Percentiles rank a stretch among this genome's conserved stretches.
phyloP scores from a whole-genome alignment of 1,140 invertebrate genomes.

The Heliconius hermathena region DNA sequence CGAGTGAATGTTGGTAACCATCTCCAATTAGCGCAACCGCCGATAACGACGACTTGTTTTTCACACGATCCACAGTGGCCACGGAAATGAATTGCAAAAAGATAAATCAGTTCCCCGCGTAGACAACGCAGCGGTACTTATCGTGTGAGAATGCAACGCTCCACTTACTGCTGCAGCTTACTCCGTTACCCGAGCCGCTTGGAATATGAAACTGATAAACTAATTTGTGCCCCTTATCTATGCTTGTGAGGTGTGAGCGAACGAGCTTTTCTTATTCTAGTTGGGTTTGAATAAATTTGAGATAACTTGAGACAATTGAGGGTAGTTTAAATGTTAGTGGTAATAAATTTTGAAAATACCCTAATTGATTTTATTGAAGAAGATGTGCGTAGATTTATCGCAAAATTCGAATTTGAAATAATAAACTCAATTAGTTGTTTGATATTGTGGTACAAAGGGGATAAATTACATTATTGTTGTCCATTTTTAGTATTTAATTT shows the following conservation, averaged over 20 bases:
- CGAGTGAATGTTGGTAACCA: constrained; percentile 27
- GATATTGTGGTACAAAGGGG: too few relatives aligned
- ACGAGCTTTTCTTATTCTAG: background rate
- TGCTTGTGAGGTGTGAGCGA: background rate
- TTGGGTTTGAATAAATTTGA: background rate
- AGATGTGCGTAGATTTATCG: too few relatives aligned
- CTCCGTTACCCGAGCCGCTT: constrained; percentile 43
- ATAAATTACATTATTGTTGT: too few relatives aligned
- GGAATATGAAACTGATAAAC: constrained; percentile 44
- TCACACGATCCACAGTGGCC: constrained; percentile 47
- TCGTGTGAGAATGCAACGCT: constrained; percentile 73
- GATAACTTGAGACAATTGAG: too few relatives aligned
- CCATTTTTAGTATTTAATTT: too few relatives aligned
- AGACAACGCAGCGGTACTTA: constrained; percentile 65
- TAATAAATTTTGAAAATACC: too few relatives aligned
- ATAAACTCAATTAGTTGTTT: too few relatives aligned
- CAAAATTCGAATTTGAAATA: too few relatives aligned
- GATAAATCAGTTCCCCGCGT: constrained; percentile 59
- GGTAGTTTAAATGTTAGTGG: too few relatives aligned
- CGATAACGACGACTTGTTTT: constrained; percentile 40
- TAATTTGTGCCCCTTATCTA: constrained; percentile 14
- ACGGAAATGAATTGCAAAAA: constrained; percentile 62
- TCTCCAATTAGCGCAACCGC: constrained; percentile 33
- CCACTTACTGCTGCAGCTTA: constrained; percentile 52
- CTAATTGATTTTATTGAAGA: too few relatives aligned